These are phyloP conservation scores for Pristionchus entomophagus DNA, from an alignment of 2,888 invertebrate genomes.

Conservation along the genomic window DNA sequence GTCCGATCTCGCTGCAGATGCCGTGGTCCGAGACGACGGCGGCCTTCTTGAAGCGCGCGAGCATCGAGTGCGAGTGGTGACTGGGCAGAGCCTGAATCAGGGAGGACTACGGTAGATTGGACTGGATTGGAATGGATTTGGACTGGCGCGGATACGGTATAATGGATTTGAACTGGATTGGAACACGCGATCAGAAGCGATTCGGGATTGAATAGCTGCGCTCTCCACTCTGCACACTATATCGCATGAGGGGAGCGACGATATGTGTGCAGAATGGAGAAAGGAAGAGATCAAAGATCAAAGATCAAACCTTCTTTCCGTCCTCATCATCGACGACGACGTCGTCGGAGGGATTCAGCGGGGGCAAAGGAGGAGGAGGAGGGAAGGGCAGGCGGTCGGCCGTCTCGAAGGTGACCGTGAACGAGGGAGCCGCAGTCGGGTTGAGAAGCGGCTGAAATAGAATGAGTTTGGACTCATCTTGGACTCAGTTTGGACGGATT, in stretches of 20 bases:
- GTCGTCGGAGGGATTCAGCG: background rate
- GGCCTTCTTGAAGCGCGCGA: slow-evolving; percentile 56
- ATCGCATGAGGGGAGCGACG: no score
- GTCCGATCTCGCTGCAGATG: slow-evolving; percentile 60
- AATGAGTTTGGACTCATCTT: no score
- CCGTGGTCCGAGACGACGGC: slow-evolving; percentile 70
- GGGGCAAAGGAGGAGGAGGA: background rate
- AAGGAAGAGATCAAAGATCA: background rate
- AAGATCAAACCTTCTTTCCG: background rate
- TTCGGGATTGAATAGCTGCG: no score
- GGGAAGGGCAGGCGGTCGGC: background rate
- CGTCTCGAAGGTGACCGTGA: slow-evolving; percentile 24
- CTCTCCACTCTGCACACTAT: no score
- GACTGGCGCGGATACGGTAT: no score
- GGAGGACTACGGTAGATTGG: no score
- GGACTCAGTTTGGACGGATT: no score
- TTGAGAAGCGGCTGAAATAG: background rate
- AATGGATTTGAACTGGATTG: background rate
- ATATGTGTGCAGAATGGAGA: background rate
- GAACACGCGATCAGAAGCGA: no score
- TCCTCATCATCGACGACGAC: background rate
- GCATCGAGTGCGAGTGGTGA: slow-evolving; percentile 26
- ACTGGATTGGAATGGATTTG: no score
- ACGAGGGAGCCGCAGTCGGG: background rate
- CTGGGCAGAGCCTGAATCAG: background rate